A percentile compares a stretch with the other conserved stretches of the same genome.
Conservation (phyloP, 2,888 invertebrate species). For the Chymomyza procnemis region DNA sequence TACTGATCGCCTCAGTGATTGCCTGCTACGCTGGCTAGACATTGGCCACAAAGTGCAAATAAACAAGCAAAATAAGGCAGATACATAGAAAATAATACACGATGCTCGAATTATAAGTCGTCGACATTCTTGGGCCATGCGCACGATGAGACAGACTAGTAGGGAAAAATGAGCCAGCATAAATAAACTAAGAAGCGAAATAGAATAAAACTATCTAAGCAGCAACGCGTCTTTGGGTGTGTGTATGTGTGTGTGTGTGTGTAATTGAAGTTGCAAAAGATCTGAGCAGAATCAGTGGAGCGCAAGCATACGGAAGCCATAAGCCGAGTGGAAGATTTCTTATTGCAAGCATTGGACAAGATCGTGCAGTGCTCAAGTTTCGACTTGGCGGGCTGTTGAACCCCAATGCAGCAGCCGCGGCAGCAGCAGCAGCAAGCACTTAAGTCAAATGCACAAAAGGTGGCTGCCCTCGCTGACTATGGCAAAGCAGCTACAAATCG, state of each 20-base stretch:
- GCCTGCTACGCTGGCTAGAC: constrained; percentile 9
- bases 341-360: constrained; percentile 11
- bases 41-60: constrained; percentile 13
- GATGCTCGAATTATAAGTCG: constrained; percentile 68
- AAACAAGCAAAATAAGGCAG: constrained; percentile 35
- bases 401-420: too few relatives aligned
- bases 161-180: constrained; percentile 59
- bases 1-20: constrained; percentile 24
- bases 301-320: constrained; percentile 64
- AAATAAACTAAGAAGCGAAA: constrained; percentile 51
- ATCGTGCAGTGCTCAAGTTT: constrained; percentile 45
- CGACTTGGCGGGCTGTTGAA: constrained; percentile 15
- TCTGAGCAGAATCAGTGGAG: constrained; percentile 53
- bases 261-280: constrained; percentile 42
- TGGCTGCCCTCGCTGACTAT: not conserved
- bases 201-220: constrained; percentile 50
- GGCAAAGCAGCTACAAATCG: not conserved
- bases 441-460: not conserved
- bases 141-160: constrained; percentile 3
- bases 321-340: constrained; percentile 55
- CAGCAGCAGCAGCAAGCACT: too few relatives aligned
- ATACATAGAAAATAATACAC: constrained; percentile 44
- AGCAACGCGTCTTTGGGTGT: constrained; percentile 4
- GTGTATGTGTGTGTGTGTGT: constrained; percentile 10
- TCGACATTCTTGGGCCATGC: constrained; percentile 55